Base-by-base conservation (phyloP, 2,797 vertebrate genomes). In the Eupleurogrammus muticus region DNA sequence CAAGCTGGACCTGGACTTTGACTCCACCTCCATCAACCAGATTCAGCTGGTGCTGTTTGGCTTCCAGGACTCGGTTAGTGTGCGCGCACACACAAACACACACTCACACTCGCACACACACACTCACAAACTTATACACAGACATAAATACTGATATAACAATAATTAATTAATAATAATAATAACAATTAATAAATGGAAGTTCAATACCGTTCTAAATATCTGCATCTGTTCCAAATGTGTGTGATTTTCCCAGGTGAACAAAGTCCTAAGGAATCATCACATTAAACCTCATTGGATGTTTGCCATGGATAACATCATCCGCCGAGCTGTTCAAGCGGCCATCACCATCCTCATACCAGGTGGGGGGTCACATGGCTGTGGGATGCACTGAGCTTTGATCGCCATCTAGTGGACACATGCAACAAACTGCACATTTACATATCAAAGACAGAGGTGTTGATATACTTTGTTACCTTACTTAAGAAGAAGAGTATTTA, bases 231-330 rank as follows among this genome's bases (percentile, higher is more conserved):
- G 11, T 57, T 11, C 49, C 5, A 47, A 5, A 17, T 68, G 11
- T 61, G 42, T 69, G 44, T 63, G 50, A 19, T 24, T 2, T 60
- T 72, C 52, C 89, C 77, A 99, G 97, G 96, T 99, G 24, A 98
- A 97, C 85, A 97, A 96, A 89, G 96, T 97, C 44, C 88, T 98
- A 86, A 94, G 96, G 73, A 97, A 96, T 72, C 96, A 98, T 73
- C 94, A 98, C 88, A 97, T 97, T 71, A 96, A 96, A 80, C 95
- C 97, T 13, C 96, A 98, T 51, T 98, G 97, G 97, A 97, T 99
- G 96, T 99, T 97, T 85, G 96, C 96, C 0, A 98, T 98, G 97
- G 96, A 99, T 80, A 97, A 96, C 89, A 97, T 99, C 85, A 96
- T 99, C 87, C 94, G 95, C 20, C 90, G 94, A 46, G 97, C 97